Evolutionary conservation across 2,113 vertebrate species (phyloP), one percentile per base, ranked within the genome.

Genomic region (Pyrgilauda ruficollis): DNA sequence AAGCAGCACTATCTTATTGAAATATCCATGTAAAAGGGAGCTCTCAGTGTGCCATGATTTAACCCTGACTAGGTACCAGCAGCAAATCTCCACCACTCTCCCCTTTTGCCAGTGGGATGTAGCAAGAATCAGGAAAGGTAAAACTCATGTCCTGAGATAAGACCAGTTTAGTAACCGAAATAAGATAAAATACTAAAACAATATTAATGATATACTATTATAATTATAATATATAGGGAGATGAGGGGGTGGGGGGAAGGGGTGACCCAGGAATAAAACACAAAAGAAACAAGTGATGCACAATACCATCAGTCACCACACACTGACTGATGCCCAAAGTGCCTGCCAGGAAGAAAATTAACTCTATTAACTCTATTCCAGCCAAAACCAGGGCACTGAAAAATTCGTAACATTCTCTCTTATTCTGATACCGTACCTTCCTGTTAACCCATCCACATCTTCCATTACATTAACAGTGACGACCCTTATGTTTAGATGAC

Each of bases 321-420:
- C 4, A 1, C 16, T 68, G 30, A 39, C 20, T 47, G 47, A 68
- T 35, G n/a, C 5, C 13, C 30, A 27, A 7, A 41, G n/a, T 27
- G n/a, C 5, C 46, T 39, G 19, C 10, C 58, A 62, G 55, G 30
- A 89, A 76, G 14, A 62, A 68, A 76, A 89, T 41, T 41, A 61
- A 82, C 46, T 59, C 52, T 39, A 83, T 41, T 41, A 61, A 82
- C 39, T 59, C 52, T 39, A 68, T 47, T 46, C 26, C 31, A 49
- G 14, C 11, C 17, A 41, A 89, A 83, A 47, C 11, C 47, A 47
- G 7, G 21, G 21, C 7, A 14, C 24, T 61, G 33, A 56, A 76
- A 75, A 52, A 28, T 53, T 56, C 0, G 0, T 20, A 49, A 28
- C 8, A 43, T 28, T 17, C 7, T 56, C 35, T 52, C 63, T 24